A percentile compares a stretch with the other conserved stretches of the same genome.
Conservation (phyloP, 1,140 invertebrate genomes). For the Scaptomyza graminum region DNA sequence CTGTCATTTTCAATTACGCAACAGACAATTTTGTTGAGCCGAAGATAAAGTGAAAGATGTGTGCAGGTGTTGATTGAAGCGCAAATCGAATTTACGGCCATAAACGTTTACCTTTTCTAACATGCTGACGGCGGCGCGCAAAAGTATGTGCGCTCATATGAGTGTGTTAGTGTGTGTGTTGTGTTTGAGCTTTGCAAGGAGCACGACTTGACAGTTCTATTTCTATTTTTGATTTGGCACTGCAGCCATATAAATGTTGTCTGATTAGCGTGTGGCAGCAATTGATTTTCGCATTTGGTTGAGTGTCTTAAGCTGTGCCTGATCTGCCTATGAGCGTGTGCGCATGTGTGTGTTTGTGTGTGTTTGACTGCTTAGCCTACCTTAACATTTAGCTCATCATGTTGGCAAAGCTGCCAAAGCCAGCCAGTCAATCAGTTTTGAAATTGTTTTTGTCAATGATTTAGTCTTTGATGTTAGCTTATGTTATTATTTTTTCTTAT, state of each 20-base stretch:
- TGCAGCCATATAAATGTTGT: conserved; percentile 47
- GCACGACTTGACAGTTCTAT: conserved; percentile 22
- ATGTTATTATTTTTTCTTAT: conserved; percentile 37
- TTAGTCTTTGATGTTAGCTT: conserved; percentile 31
- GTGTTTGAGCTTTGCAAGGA: neutral
- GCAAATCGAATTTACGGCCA: conserved; percentile 51
- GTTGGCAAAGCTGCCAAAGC: conserved; percentile 22
- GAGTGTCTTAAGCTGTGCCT: conserved; percentile 40
- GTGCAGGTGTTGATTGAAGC: conserved; percentile 49
- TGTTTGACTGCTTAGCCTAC: conserved; percentile 14
- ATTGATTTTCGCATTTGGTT: conserved; percentile 57
- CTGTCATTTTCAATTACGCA: conserved; percentile 47
- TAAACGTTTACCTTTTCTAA: conserved; percentile 37
- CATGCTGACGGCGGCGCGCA: conserved; percentile 23
- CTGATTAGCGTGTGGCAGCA: conserved; percentile 52
- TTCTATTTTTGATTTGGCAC: conserved; percentile 37
- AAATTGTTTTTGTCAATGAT: neutral
- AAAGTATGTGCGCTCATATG: conserved; percentile 35
- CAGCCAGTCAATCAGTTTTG: conserved; percentile 6
- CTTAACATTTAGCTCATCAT: conserved; percentile 23
- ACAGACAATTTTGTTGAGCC: conserved; percentile 15
- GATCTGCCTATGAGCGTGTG: neutral
- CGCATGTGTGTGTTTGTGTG: neutral
- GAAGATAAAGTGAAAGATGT: neutral
- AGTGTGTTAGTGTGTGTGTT: conserved; percentile 2